Evolutionary conservation across 2,113 vertebrate species (phyloP).

Genomic region (Pseudonaja textilis): DNA sequence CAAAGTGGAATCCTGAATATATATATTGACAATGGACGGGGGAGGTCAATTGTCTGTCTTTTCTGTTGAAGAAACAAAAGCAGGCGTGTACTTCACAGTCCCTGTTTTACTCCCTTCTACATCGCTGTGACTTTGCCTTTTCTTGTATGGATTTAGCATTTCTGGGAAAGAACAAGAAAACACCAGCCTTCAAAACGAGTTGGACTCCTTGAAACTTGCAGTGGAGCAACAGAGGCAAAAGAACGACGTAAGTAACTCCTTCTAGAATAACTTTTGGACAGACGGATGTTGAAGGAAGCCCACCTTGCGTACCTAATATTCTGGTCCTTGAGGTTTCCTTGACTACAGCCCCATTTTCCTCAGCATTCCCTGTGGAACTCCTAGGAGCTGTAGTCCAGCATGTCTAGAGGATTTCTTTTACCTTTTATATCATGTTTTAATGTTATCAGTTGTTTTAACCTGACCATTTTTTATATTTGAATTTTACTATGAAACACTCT

Average conservation of each 20-base stretch:
- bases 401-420: background rate
- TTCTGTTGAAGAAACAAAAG: background rate
- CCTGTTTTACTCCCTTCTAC: background rate
- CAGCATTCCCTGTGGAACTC: background rate
- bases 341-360: background rate
- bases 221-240: slow-evolving; percentile 93
- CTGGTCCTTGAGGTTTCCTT: background rate
- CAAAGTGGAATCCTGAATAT: background rate
- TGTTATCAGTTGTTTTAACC: background rate
- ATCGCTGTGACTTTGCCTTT: slow-evolving; percentile 14
- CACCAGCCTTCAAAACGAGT: slow-evolving; percentile 73
- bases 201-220: slow-evolving; percentile 79
- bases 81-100: background rate
- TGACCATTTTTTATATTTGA: background rate
- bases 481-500: background rate
- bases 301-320: background rate
- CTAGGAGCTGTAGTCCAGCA: background rate
- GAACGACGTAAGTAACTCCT: slow-evolving; percentile 87
- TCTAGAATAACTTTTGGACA: background rate
- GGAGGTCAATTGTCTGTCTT: background rate
- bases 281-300: background rate
- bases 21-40: too few species aligned
- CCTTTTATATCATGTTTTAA: background rate
- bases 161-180: slow-evolving; percentile 83
- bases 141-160: slow-evolving; percentile 73